Percentiles rank a stretch among this genome's conserved stretches.
Conservation (phyloP, 1,140 invertebrate genomes). For the Marisa cornuarietis region DNA sequence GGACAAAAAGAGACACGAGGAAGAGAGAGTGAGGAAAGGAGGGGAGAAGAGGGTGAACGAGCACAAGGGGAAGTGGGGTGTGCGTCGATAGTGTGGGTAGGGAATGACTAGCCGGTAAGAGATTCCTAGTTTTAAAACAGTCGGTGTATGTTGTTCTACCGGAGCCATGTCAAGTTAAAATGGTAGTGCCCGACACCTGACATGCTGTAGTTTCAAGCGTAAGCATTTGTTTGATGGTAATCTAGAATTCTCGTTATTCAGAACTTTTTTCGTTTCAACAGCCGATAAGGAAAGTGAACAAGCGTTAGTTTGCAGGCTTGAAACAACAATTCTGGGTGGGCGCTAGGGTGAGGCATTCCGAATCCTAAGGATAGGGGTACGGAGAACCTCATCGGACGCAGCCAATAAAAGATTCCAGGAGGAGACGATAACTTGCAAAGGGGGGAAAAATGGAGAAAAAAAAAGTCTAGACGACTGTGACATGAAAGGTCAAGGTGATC, state of each 20-base stretch:
- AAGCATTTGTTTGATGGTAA: no score
- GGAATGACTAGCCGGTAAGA: not conserved
- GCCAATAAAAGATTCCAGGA: not conserved
- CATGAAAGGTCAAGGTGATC: not conserved
- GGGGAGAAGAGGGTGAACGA: not conserved
- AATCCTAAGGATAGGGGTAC: not conserved
- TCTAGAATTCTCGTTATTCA: no score
- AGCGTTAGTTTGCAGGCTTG: no score
- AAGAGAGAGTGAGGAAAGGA: not conserved
- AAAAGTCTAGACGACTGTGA: not conserved
- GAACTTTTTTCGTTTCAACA: no score
- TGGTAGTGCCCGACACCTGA: no score
- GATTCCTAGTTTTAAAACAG: not conserved
- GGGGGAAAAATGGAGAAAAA: not conserved
- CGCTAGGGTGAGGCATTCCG: no score
- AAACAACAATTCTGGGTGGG: no score
- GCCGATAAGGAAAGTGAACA: no score
- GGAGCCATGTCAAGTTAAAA: no score
- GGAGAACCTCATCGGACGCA: not conserved
- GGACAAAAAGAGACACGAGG: slow-evolving; percentile 16
- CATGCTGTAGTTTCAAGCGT: no score
- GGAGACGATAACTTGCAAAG: not conserved
- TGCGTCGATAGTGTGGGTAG: not conserved
- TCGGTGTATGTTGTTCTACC: no score
- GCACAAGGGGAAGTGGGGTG: not conserved